Evolutionary conservation across 2,888 invertebrate genomes (phyloP).

Genomic region (Eumacrocentrus americanus): DNA sequence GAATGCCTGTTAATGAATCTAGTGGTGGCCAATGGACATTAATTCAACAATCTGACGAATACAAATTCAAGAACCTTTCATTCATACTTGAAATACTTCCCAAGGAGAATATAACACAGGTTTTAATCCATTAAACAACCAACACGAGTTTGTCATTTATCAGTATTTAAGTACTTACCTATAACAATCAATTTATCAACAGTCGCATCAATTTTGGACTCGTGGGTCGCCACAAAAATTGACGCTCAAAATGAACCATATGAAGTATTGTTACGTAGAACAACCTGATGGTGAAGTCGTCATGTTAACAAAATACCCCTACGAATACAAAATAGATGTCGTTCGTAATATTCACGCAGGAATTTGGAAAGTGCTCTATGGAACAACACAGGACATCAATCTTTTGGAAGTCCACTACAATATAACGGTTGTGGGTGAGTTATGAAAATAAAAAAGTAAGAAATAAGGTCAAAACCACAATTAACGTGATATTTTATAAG

Average conservation of each 20-base stretch:
- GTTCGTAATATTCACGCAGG: constrained; percentile 46
- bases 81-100: background rate
- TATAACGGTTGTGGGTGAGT: constrained; percentile 43
- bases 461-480: no score
- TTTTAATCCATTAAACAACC: no score
- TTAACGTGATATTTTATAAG: no score
- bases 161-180: no score
- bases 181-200: background rate
- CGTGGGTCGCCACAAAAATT: constrained; percentile 42
- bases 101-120: background rate
- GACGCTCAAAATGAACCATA: background rate
- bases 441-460: background rate
- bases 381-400: constrained; percentile 31
- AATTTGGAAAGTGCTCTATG: constrained; percentile 47
- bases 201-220: constrained; percentile 6
- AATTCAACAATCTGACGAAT: constrained; percentile 6
- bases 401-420: constrained; percentile 31
- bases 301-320: constrained; percentile 33
- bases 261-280: constrained; percentile 1
- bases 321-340: constrained; percentile 35
- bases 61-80: background rate
- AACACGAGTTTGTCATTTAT: no score
- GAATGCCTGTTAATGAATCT: constrained; percentile 29
- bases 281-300: constrained; percentile 42
- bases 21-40: constrained; percentile 32